A percentile compares a stretch with the other conserved stretches of the same genome.
These are phyloP conservation scores for Eurosta solidaginis DNA, from an alignment of 1,140 invertebrate species.

Conservation along the genomic window DNA sequence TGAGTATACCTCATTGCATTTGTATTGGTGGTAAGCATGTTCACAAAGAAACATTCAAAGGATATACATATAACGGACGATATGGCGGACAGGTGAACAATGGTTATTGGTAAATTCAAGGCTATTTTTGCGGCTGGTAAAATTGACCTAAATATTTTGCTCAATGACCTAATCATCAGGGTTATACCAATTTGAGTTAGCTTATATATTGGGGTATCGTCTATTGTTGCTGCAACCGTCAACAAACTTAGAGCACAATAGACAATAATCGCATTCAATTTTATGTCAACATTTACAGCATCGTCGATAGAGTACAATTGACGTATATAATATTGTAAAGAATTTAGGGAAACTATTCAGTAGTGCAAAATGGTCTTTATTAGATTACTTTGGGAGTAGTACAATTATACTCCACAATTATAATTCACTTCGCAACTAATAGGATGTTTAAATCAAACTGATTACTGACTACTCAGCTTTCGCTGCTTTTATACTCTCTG, in stretches of 20 bases:
- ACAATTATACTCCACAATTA: too few species aligned
- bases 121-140: constrained; percentile 59
- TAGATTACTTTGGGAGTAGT: too few species aligned
- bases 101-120: constrained; percentile 44
- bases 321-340: background rate
- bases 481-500: too few species aligned
- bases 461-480: too few species aligned
- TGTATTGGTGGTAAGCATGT: constrained; percentile 3
- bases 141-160: constrained; percentile 60
- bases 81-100: background rate
- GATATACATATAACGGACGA: background rate
- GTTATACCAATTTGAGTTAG: constrained; percentile 10
- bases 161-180: constrained; percentile 58
- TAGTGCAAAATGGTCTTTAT: too few species aligned
- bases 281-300: constrained; percentile 6
- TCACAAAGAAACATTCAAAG: background rate
- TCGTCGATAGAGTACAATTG: background rate
- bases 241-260: background rate
- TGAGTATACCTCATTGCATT: too few species aligned
- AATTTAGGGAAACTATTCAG: too few species aligned
- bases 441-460: too few species aligned
- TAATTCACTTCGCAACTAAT: too few species aligned
- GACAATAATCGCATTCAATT: background rate
- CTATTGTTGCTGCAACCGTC: background rate
- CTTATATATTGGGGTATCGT: background rate